phyloP scores from a whole-genome alignment of 2,113 vertebrate species.

The Delphinus delphis region DNA sequence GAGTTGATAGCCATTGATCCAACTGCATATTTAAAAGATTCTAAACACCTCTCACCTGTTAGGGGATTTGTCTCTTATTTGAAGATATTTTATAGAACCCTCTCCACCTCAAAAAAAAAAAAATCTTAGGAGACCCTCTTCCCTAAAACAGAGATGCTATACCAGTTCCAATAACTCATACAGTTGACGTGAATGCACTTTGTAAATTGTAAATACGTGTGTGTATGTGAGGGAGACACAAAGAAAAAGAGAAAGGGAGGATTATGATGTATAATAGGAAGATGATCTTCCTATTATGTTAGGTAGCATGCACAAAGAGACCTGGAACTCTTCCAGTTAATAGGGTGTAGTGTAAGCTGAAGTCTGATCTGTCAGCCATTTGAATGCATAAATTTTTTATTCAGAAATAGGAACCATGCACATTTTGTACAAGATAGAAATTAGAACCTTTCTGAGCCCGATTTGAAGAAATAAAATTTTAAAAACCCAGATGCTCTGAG shows the following conservation, averaged over 20 bases:
- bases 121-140: background rate
- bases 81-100: background rate
- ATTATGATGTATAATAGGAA: background rate
- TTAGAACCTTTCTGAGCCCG: background rate
- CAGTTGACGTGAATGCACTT: background rate
- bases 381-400: background rate
- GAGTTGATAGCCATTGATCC: background rate
- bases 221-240: background rate
- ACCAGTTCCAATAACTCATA: background rate
- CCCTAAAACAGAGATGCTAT: background rate
- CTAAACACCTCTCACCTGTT: background rate
- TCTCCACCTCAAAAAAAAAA: background rate
- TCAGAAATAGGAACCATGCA: background rate
- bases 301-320: background rate
- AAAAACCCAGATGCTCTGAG: background rate
- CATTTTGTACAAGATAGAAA: conserved; percentile 25
- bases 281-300: background rate
- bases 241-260: background rate
- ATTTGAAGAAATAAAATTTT: background rate
- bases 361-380: background rate
- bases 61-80: background rate
- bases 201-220: background rate
- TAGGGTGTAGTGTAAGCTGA: background rate
- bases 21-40: background rate
- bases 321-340: background rate